These are phyloP conservation scores for Digitonthophagus gazella DNA, from an alignment of 2,888 invertebrate species.

Conservation along the genomic window DNA sequence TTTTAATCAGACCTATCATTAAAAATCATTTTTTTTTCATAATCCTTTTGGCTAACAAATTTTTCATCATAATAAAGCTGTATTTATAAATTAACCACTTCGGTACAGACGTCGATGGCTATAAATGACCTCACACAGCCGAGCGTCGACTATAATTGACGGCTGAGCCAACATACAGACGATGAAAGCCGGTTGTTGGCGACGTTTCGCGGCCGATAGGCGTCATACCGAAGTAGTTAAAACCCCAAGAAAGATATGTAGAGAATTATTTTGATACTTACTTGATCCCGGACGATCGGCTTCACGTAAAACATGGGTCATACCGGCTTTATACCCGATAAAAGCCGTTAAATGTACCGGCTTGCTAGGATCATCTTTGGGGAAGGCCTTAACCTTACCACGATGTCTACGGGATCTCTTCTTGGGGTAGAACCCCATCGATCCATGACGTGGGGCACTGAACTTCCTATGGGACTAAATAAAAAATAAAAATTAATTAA, in stretches of 20 bases:
- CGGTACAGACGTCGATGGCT: no score
- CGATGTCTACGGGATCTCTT: conserved; percentile 95
- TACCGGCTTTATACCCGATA: conserved; percentile 98
- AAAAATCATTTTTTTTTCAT: neutral
- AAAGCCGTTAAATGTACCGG: conserved; percentile 98
- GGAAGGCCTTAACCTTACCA: conserved; percentile 99
- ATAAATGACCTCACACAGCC: no score
- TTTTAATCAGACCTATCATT: conserved; percentile 12
- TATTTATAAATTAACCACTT: no score
- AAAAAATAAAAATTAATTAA: conserved; percentile 33
- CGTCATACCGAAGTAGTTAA: no score
- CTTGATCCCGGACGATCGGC: conserved; percentile 98
- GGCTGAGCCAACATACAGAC: no score
- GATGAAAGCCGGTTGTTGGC: no score
- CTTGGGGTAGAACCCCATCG: conserved; percentile 99
- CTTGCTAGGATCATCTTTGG: conserved; percentile 94
- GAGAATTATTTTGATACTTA: conserved; percentile 57
- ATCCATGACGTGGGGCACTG: conserved; percentile 99
- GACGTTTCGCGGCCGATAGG: no score
- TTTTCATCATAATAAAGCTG: neutral
- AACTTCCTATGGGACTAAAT: conserved; percentile 98
- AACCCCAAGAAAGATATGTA: conserved; percentile 5
- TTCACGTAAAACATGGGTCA: conserved; percentile 99
- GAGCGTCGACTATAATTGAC: no score
- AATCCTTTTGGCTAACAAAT: neutral